Conservation (phyloP, 2,113 vertebrate species). For the Bolborhynchus lineola region DNA sequence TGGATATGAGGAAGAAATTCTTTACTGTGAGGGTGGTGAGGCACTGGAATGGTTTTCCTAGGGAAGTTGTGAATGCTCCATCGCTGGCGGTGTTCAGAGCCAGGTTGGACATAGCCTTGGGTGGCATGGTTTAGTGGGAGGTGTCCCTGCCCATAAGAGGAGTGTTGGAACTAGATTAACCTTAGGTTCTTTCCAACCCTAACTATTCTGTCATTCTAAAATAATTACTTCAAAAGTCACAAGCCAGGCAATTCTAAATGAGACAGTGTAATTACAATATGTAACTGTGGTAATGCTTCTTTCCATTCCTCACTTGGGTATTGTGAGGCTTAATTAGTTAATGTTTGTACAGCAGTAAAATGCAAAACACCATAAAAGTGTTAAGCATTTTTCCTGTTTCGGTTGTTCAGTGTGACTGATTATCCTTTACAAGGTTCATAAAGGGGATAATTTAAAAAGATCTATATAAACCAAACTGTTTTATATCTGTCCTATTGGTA, state of each 20-base stretch:
- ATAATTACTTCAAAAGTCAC: constrained; percentile 50
- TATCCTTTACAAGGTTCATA: background rate
- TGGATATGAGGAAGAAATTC: no score
- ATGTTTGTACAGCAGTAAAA: constrained; percentile 49
- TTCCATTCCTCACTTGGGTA: constrained; percentile 46
- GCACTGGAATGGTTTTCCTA: no score
- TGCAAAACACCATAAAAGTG: constrained; percentile 1
- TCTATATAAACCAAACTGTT: background rate
- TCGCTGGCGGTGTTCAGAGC: no score
- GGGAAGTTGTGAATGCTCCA: no score
- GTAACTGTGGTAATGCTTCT: constrained; percentile 32
- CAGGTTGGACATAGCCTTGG: no score
- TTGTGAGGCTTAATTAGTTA: constrained; percentile 56
- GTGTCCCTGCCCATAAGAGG: no score
- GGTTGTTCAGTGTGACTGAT: background rate
- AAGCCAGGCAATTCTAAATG: constrained; percentile 53
- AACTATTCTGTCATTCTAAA: background rate
- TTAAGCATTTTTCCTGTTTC: background rate
- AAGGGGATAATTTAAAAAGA: background rate
- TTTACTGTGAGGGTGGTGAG: no score
- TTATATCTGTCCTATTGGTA: constrained; percentile 11
- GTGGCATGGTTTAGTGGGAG: no score
- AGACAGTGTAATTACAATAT: constrained; percentile 50
- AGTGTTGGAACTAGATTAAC: no score
- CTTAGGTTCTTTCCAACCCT: no score